phyloP scores from a whole-genome alignment of 2,113 vertebrate species.

The mouse (Mus musculus) region DNA sequence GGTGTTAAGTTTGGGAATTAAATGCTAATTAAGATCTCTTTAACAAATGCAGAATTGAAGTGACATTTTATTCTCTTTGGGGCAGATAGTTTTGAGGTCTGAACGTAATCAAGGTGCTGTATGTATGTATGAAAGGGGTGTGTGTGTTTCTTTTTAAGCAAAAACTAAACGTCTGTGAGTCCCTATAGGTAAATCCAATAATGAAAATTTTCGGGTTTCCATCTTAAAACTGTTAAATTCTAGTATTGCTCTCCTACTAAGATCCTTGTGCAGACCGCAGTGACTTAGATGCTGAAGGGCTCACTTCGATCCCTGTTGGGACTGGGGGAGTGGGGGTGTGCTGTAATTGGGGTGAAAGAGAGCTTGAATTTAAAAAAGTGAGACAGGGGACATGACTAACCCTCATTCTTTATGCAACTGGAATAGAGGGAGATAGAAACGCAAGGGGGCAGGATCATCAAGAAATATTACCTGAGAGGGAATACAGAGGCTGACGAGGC shows the following conservation, averaged over 20 bases:
- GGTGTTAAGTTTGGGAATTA: conserved; percentile 69
- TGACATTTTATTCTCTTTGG: conserved; percentile 62
- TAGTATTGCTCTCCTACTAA: not conserved
- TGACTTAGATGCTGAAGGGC: not conserved
- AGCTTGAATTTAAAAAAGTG: not conserved
- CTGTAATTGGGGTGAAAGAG: not conserved
- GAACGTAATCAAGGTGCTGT: conserved; percentile 40
- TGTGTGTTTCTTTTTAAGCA: not conserved
- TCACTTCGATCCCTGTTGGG: not conserved
- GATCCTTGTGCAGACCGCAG: not conserved
- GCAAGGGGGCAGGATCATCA: conserved; percentile 39
- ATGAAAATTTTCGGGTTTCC: conserved; percentile 41
- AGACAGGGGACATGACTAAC: conserved; percentile 13
- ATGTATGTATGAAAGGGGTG: not conserved
- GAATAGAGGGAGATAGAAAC: conserved; percentile 8
- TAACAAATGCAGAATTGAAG: conserved; percentile 70
- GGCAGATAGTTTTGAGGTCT: not conserved
- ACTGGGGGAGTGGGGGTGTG: not conserved
- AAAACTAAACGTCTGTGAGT: conserved; percentile 47
- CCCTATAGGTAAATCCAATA: conserved; percentile 38
- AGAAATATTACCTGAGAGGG: conserved; percentile 71
- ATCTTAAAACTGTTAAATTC: conserved; percentile 48
- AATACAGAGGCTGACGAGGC: conserved; percentile 38
- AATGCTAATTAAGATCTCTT: conserved; percentile 61
- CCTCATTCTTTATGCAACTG: conserved; percentile 51